These are phyloP conservation scores for Nothobranchius kuhntae DNA, from an alignment of 2,113 vertebrate genomes.

Conservation along the genomic window DNA sequence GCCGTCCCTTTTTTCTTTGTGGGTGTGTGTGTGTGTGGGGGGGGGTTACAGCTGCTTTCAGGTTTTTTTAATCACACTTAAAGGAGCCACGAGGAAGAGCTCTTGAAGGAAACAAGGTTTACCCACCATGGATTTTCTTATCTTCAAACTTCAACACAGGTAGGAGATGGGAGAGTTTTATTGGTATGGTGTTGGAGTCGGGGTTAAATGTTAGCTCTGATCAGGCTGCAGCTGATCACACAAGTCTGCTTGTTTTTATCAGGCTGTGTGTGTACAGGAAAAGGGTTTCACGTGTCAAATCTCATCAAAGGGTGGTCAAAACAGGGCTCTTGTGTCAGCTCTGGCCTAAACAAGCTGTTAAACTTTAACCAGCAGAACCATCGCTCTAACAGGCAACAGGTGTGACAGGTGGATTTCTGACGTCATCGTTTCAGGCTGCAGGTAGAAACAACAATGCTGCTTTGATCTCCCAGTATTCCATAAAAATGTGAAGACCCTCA, in stretches of 20 bases:
- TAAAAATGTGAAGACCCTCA: neutral
- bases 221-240: too few species aligned
- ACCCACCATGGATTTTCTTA: slow-evolving; percentile 5
- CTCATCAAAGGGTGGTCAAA: too few species aligned
- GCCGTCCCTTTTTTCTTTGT: slow-evolving; percentile 37
- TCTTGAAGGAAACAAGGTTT: slow-evolving; percentile 18
- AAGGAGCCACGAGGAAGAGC: slow-evolving; percentile 14
- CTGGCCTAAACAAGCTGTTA: neutral
- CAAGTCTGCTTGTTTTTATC: neutral
- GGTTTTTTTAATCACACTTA: neutral
- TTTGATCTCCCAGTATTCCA: neutral
- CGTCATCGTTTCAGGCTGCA: slow-evolving; percentile 13
- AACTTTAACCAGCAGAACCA: slow-evolving; percentile 22
- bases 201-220: too few species aligned
- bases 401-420: slow-evolving; percentile 52
- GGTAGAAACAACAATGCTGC: slow-evolving; percentile 10
- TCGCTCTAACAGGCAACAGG: slow-evolving; percentile 40
- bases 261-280: neutral
- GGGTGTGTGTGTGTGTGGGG: slow-evolving; percentile 24
- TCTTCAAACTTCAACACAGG: slow-evolving; percentile 29
- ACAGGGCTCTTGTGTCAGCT: neutral
- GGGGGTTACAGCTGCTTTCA: slow-evolving; percentile 21
- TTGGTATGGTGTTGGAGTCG: neutral
- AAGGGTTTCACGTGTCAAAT: neutral
- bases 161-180: slow-evolving; percentile 24